Evolutionary conservation across 2,888 invertebrate genomes (phyloP).

Genomic region (Ctenicera cuprea): DNA sequence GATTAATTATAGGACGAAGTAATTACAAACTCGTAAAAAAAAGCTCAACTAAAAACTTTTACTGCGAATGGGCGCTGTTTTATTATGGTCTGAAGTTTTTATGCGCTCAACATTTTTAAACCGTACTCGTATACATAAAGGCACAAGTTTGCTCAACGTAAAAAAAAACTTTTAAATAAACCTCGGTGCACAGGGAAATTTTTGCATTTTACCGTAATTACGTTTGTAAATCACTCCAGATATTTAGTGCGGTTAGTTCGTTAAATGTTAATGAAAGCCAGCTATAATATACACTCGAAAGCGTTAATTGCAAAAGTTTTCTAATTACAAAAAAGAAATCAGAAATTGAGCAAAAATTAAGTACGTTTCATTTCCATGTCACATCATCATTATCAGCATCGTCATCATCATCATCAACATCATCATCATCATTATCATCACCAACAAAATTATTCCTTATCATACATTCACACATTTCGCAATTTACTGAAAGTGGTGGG

Average conservation of each 20-base stretch:
- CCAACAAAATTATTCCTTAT: too few relatives aligned
- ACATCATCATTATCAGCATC: too few relatives aligned
- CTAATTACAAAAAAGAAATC: not conserved
- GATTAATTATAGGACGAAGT: constrained; percentile 62
- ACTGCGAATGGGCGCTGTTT: constrained; percentile 37
- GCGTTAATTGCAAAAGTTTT: constrained; percentile 15
- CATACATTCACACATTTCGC: too few relatives aligned
- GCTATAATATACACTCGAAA: not conserved
- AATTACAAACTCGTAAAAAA: constrained; percentile 61
- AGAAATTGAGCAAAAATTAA: not conserved
- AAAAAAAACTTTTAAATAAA: constrained; percentile 37
- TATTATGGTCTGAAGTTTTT: constrained; percentile 51
- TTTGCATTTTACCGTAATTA: constrained; percentile 1
- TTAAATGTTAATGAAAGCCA: constrained; percentile 6
- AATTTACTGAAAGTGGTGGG: too few relatives aligned
- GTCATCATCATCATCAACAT: too few relatives aligned
- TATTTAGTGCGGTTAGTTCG: not conserved
- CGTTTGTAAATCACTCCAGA: not conserved
- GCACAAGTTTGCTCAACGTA: constrained; percentile 29
- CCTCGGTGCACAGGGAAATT: not conserved
- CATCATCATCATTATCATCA: too few relatives aligned
- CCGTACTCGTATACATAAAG: constrained; percentile 12
- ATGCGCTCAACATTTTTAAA: constrained; percentile 39
- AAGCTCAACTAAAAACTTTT: constrained; percentile 45
- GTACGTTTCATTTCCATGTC: not conserved